A percentile compares a stretch with the other conserved stretches of the same genome.
These are phyloP conservation scores for Ectemnius continuus DNA, from an alignment of 2,888 invertebrate species.

Conservation along the genomic window DNA sequence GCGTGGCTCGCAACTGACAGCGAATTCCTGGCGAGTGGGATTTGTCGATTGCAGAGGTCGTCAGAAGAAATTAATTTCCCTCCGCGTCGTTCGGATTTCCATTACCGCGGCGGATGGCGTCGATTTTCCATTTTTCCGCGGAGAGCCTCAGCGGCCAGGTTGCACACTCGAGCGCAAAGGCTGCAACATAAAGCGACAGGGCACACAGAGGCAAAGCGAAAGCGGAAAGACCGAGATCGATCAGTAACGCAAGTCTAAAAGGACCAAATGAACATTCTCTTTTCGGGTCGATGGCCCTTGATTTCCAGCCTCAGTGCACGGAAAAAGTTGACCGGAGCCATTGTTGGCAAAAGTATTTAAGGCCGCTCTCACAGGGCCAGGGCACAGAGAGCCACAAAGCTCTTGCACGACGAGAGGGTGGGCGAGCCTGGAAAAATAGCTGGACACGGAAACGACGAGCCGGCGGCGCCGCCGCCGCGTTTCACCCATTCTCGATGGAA, in stretches of 20 bases:
- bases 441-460: too few species aligned
- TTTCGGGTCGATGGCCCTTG: too few species aligned
- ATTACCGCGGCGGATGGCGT: conserved; percentile 37
- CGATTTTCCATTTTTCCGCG: conserved; percentile 3
- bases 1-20: conserved; percentile 1
- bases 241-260: neutral
- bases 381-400: too few species aligned
- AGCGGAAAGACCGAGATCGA: neutral
- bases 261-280: too few species aligned
- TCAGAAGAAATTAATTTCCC: conserved; percentile 44
- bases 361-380: neutral
- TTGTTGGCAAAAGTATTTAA: conserved; percentile 14
- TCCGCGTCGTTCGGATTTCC: conserved; percentile 45
- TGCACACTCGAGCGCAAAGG: conserved; percentile 4
- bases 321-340: conserved; percentile 34
- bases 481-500: too few species aligned
- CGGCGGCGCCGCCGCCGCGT: too few species aligned
- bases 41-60: conserved; percentile 24
- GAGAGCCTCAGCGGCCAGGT: conserved; percentile 6
- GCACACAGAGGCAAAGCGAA: conserved; percentile 12
- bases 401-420: too few species aligned
- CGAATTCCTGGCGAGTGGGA: conserved; percentile 8
- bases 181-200: neutral
- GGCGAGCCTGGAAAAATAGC: too few species aligned
- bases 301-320: neutral